Evolutionary conservation across 1,140 invertebrate species (phyloP).

Genomic region (Metopolophium dirhodum): DNA sequence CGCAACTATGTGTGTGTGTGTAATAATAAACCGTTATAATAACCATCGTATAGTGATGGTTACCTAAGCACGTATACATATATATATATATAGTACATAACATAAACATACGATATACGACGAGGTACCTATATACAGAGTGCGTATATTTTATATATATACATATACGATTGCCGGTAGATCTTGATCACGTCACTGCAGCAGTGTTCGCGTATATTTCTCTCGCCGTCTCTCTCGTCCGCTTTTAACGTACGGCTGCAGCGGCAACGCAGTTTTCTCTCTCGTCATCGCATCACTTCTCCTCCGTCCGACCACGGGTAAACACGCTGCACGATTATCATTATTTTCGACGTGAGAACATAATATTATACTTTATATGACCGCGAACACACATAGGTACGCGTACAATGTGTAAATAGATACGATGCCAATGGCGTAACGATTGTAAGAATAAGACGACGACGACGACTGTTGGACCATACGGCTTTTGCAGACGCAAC

Average conservation of each 20-base stretch:
- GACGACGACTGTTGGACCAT: not conserved
- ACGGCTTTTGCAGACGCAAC: not conserved
- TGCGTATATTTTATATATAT: not conserved
- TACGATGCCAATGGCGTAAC: not conserved
- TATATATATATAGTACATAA: not conserved
- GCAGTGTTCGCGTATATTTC: not conserved
- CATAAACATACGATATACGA: not conserved
- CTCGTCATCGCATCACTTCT: not conserved
- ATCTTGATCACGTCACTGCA: not conserved
- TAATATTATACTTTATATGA: not conserved
- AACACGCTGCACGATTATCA: not conserved
- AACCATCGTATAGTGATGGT: not conserved
- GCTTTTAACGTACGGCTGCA: not conserved
- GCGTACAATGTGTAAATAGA: not conserved
- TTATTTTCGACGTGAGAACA: constrained; percentile 1
- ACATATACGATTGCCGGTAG: not conserved
- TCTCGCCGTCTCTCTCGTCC: not conserved
- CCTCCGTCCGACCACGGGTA: too few relatives aligned
- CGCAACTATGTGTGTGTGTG: not conserved
- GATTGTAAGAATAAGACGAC: not conserved
- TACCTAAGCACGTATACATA: not conserved
- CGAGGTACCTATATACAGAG: not conserved
- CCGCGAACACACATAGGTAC: too few relatives aligned
- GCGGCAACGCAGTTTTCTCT: not conserved
- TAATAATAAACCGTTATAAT: constrained; percentile 3